phyloP scores from a whole-genome alignment of 2,113 vertebrate species.

The Tamias sibiricus region DNA sequence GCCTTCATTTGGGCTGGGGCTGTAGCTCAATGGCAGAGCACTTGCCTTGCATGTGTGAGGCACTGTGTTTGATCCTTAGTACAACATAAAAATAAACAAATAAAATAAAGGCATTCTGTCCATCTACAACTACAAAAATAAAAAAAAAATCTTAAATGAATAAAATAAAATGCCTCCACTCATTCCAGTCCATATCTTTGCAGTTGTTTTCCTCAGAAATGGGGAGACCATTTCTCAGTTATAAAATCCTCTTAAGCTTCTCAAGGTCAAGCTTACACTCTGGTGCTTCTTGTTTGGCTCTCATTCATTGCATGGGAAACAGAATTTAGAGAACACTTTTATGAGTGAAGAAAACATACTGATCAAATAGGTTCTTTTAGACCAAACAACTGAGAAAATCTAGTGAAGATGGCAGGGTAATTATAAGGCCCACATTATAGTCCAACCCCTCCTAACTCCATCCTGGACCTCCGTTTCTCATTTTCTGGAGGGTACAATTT shows the following conservation, averaged over 20 bases:
- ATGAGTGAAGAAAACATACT: background rate
- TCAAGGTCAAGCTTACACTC: background rate
- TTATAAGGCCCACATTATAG: background rate
- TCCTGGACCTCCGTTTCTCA: background rate
- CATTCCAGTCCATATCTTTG: background rate
- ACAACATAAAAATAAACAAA: no score
- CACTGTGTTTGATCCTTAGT: no score
- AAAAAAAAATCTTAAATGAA: no score
- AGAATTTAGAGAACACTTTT: background rate
- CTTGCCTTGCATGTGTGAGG: no score
- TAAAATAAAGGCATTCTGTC: no score
- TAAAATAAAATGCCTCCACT: background rate
- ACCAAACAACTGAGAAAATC: background rate
- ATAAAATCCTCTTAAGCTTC: background rate
- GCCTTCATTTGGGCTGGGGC: background rate
- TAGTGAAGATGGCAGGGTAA: background rate
- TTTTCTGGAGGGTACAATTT: background rate
- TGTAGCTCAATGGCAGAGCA: no score
- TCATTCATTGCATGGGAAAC: background rate
- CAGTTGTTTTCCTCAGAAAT: background rate
- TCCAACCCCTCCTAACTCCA: background rate
- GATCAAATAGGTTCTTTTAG: background rate
- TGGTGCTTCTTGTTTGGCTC: background rate
- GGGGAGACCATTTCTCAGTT: background rate
- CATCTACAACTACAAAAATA: no score